A percentile compares a stretch with the other conserved stretches of the same genome.
Conservation (phyloP, 2,113 vertebrate genomes). For the Microtus oregoni region DNA sequence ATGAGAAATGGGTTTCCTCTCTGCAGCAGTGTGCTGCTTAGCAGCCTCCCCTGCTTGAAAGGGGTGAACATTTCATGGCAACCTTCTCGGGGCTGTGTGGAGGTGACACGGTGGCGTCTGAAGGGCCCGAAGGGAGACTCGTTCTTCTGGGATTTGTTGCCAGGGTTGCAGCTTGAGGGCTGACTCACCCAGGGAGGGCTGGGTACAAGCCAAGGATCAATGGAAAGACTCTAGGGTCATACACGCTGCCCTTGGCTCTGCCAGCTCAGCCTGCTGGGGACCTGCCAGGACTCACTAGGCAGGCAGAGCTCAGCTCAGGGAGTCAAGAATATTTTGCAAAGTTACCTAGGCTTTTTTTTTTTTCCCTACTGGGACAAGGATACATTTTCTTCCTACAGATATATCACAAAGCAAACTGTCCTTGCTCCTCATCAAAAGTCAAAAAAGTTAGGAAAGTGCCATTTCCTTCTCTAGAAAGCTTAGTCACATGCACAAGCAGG, state of each 20-base stretch:
- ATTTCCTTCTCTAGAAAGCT: constrained; percentile 14
- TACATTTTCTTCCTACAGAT: not conserved
- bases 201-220: constrained; percentile 46
- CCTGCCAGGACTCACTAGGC: constrained; percentile 27
- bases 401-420: constrained; percentile 41
- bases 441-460: not conserved
- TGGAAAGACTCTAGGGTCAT: constrained; percentile 55
- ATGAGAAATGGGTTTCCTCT: not conserved
- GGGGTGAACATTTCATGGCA: not conserved
- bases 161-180: not conserved
- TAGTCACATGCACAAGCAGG: not conserved
- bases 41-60: not conserved
- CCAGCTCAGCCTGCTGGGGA: constrained; percentile 60
- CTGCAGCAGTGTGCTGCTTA: not conserved
- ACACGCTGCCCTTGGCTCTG: not conserved
- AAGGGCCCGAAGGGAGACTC: not conserved
- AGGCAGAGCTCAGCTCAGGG: not conserved
- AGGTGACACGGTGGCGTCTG: not conserved
- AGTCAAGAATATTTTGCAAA: constrained; percentile 43
- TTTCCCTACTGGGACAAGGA: not conserved
- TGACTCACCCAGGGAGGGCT: constrained; percentile 73
- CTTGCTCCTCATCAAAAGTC: constrained; percentile 46
- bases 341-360: constrained; percentile 35
- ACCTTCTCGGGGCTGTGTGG: not conserved
- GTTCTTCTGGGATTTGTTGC: not conserved